Conservation (phyloP, 30 jellyfish, hydroid and myxozoan genomes). For the Turritopsis rubra region DNA sequence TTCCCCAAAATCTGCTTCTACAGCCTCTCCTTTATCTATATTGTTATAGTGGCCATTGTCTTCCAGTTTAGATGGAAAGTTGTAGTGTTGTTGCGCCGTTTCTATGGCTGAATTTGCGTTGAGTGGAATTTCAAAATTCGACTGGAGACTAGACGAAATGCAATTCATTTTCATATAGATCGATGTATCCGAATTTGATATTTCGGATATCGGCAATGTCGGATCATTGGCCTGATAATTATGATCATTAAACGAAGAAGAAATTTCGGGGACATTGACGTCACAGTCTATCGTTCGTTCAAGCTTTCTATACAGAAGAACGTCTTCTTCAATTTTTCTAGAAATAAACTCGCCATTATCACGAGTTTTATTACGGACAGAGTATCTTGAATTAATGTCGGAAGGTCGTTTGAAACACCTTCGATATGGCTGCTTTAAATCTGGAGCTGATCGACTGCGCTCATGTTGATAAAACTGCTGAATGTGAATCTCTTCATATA, state of each 20-base stretch:
- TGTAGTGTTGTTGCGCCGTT: background rate
- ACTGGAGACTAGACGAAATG: background rate
- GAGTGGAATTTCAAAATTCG: background rate
- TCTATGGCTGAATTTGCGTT: background rate
- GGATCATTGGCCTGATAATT: background rate
- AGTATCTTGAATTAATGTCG: background rate
- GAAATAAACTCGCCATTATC: background rate
- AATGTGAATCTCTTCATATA: background rate
- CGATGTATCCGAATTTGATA: background rate
- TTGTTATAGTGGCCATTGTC: background rate
- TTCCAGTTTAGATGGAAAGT: background rate
- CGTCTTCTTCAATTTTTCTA: background rate
- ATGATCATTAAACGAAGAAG: background rate
- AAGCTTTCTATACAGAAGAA: background rate
- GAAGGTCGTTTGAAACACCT: background rate
- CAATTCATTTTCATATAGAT: background rate
- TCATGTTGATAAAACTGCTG: background rate
- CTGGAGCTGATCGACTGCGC: background rate
- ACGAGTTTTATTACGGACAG: background rate
- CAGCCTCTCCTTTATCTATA: background rate
- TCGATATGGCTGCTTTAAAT: background rate
- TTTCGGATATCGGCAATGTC: background rate
- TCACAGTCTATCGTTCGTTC: background rate
- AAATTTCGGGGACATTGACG: background rate
- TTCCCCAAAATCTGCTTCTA: background rate